Evolutionary conservation across 1,140 invertebrate species (phyloP), one percentile per base, ranked within the genome.

Genomic region (Heterodera carotae): DNA sequence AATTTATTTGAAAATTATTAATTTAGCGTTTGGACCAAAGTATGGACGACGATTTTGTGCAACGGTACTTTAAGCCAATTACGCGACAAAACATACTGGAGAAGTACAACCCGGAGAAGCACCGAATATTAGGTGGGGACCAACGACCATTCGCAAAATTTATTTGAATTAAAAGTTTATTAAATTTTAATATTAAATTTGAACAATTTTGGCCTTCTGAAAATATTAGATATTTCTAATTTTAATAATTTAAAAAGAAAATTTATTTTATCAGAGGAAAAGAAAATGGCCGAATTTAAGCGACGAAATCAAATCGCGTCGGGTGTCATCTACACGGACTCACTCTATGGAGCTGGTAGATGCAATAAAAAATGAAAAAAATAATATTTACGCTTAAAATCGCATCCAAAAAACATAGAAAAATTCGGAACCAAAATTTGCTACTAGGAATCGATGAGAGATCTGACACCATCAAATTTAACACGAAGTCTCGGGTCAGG

Each of bases 61-160:
- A 90, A 2, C 92, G 90, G 81, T 93, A 93, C 86, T 93, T 93
- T 84, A 91, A 92, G 85, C 91, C 91, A 25, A 60, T 74, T 29
- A 59, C 68, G 6, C 75, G 60, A 43, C 34, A 79, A 18, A 82
- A 84, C 68, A 84, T 83, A n/a, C 27, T 83, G 4, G 73, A 84
- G 76, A 83, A 84, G 33, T 82, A 82, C 39, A 67, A 62, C 27
- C 64, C 74, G 10, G 81, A 83, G 8, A 72, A 71, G 27, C 66
- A 81, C 25, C 68, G 73, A 68, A 68, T 76, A 25, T 67, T 53
- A 39, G 76, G 81, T 79, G 27, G 36, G 18, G 22, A n/a, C n/a
- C n/a, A n/a, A n/a, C n/a, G n/a, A n/a, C n/a, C n/a, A n/a, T n/a
- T n/a, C n/a, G n/a, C n/a, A 43, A 43, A 6, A 8, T 43, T 43